Evolutionary conservation across 2,113 vertebrate species (phyloP).

Genomic region (Engraulis encrasicolus): DNA sequence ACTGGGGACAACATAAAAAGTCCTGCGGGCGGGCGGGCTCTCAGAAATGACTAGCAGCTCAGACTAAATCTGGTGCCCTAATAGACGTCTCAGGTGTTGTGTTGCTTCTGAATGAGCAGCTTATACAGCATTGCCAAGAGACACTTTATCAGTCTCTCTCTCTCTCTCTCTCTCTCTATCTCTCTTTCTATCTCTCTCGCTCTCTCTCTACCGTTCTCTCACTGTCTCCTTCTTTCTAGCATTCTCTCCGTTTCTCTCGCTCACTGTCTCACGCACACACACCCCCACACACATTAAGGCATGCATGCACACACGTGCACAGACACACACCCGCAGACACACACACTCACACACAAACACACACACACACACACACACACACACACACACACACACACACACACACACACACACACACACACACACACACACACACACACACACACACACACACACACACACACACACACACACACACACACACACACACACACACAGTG

Average conservation of each 20-base stretch:
- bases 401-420: neutral
- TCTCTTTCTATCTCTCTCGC: conserved; percentile 3
- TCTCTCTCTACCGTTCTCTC: conserved; percentile 4
- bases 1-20: neutral
- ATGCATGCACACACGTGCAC: too few species aligned
- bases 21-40: neutral
- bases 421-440: conserved; percentile 50
- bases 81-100: conserved; percentile 7
- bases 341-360: conserved; percentile 22
- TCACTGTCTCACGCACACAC: conserved; percentile 54
- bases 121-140: neutral
- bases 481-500: conserved; percentile 22
- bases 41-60: neutral
- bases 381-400: conserved; percentile 21
- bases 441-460: conserved; percentile 8
- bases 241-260: conserved; percentile 17
- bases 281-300: neutral
- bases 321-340: neutral
- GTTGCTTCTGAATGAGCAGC: neutral
- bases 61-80: neutral
- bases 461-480: conserved; percentile 9
- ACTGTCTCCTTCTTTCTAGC: conserved; percentile 5
- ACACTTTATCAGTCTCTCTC: conserved; percentile 13
- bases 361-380: too few species aligned
- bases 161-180: conserved; percentile 12